Evolutionary conservation across 2,113 vertebrate species (phyloP), one percentile per base, ranked within the genome.

Genomic region (Pagrus major): DNA sequence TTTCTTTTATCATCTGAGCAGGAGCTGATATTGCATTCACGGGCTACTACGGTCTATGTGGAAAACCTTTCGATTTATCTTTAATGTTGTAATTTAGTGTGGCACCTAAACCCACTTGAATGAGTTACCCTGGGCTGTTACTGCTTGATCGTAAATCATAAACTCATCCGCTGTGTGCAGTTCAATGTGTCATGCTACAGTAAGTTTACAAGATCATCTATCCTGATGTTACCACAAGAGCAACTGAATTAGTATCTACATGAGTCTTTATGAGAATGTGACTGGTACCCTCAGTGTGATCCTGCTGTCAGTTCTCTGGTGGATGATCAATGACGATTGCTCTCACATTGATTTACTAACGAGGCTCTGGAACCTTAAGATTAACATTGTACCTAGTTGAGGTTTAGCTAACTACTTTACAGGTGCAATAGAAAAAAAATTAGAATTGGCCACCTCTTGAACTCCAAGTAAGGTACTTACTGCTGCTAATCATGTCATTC

Each of bases 281-380:
- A 59, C n/a, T 35, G 20, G 23, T 59, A 64, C 60, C 54, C 51
- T 70, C 25, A 29, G 20, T 41, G 1, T 4, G 42, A 56, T 33
- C 21, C 49, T 29, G 55, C 33, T 61, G 52, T 46, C 68, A 21
- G 3, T 51, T 35, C 29, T 49, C 0, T 14, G 39, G 20, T 23
- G 52, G 31, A 41, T 59, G 44, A 58, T 77, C 64, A 46, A 51
- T 67, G 23, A 9, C n/a, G 58, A 49, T 5, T 52, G 35, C 15
- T 59, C 29, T 60, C 25, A 23, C 14, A n/a, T 20, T 44, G 39
- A 51, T 71, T 41, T 52, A 54, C 12, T n/a, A 27, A 9, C 15
- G 11, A 42, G 2, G 8, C 16, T 69, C 47, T 44, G 41, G 14
- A 18, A 14, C 21, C 59, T 41, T 21, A 4, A 42, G 41, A n/a